phyloP scores from a whole-genome alignment of 2,888 invertebrate species.

The Drosophila lacicola region DNA sequence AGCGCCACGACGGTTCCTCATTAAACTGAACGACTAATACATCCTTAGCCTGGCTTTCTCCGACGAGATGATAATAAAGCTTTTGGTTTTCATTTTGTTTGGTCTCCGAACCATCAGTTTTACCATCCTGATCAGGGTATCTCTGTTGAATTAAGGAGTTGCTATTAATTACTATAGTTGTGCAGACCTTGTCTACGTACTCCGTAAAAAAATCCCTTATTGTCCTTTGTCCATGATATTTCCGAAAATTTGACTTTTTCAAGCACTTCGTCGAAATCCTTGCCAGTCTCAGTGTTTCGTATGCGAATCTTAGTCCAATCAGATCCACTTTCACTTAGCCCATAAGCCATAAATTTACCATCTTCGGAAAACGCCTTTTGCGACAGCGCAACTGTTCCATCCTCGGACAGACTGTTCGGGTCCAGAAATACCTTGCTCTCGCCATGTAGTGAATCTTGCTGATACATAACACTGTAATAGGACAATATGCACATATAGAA shows the following conservation, averaged over 20 bases:
- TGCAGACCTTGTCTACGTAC: conserved; percentile 85
- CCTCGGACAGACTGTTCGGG: conserved; percentile 95
- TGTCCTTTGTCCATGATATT: conserved; percentile 97
- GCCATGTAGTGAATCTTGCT: conserved; percentile 91
- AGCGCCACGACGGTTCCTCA: conserved; percentile 95
- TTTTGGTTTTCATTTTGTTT: conserved; percentile 95
- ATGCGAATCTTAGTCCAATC: conserved; percentile 98
- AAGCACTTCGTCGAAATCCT: conserved; percentile 95
- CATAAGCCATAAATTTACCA: conserved; percentile 95
- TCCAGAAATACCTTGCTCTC: conserved; percentile 96
- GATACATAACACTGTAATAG: conserved; percentile 92
- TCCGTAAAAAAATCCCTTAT: conserved; percentile 97
- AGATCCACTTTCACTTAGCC: conserved; percentile 95
- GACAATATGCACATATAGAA: not conserved
- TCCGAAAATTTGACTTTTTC: conserved; percentile 96
- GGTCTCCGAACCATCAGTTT: conserved; percentile 97
- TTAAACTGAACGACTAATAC: conserved; percentile 95
- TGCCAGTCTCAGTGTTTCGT: conserved; percentile 89
- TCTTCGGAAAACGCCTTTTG: conserved; percentile 94
- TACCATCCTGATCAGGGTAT: conserved; percentile 92
- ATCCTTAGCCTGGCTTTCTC: conserved; percentile 94
- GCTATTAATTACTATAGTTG: not conserved
- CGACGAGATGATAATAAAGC: conserved; percentile 95
- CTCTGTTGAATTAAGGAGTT: conserved; percentile 86
- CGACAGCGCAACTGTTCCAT: conserved; percentile 94